Evolutionary conservation across 2,888 invertebrate genomes (phyloP).

Genomic region (Melolontha melolontha): DNA sequence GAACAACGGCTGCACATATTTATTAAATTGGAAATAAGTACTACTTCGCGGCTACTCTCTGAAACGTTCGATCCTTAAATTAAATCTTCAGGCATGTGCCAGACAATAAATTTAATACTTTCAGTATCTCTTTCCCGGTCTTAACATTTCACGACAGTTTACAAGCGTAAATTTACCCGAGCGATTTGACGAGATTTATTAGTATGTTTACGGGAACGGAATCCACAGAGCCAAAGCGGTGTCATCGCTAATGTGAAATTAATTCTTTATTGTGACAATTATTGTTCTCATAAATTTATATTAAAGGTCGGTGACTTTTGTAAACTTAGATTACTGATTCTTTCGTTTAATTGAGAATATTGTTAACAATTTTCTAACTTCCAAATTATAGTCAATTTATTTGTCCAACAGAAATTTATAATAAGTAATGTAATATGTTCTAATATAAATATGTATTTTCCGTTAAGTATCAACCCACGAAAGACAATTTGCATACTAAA

Average conservation of each 20-base stretch:
- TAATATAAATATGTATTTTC: too few species aligned
- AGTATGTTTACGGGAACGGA: slow-evolving; percentile 24
- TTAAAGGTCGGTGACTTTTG: too few species aligned
- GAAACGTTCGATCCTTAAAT: slow-evolving; percentile 14
- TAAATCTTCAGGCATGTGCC: slow-evolving; percentile 24
- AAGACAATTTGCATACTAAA: too few species aligned
- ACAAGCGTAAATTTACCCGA: slow-evolving; percentile 28
- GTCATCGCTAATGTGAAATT: slow-evolving; percentile 20
- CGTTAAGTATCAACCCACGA: too few species aligned
- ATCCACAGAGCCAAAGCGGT: slow-evolving; percentile 4
- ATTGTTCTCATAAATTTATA: neutral
- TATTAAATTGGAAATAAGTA: slow-evolving; percentile 7
- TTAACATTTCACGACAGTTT: slow-evolving; percentile 19
- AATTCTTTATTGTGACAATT: slow-evolving; percentile 24
- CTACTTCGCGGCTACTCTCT: slow-evolving; percentile 1
- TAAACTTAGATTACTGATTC: too few species aligned
- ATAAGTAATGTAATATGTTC: too few species aligned
- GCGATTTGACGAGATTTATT: slow-evolving; percentile 34
- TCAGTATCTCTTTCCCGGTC: slow-evolving; percentile 12
- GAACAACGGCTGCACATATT: neutral
- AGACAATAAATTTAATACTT: slow-evolving; percentile 34
- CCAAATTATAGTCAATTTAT: too few species aligned
- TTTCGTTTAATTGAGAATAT: too few species aligned
- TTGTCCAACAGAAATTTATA: too few species aligned
- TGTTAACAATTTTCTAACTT: too few species aligned